Evolutionary conservation across 2,888 invertebrate genomes (phyloP).

Genomic region (Sympetrum striolatum): DNA sequence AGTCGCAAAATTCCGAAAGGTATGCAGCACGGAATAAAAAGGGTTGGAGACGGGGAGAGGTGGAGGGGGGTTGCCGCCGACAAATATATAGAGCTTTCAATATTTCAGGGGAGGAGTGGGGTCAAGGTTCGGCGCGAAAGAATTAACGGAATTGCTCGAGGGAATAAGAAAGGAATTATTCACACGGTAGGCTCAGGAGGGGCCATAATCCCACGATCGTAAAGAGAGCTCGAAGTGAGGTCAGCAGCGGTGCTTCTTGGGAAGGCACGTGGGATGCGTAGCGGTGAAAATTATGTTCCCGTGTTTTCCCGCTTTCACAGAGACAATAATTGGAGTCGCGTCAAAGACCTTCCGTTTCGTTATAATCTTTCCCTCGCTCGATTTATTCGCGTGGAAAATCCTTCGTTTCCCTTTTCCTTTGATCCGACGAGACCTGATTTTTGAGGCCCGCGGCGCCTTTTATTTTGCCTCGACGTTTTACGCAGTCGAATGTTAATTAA

Average conservation of each 20-base stretch:
- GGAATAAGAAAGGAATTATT: slow-evolving; percentile 8
- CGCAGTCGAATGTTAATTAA: background rate
- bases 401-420: background rate
- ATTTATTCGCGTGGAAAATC: background rate
- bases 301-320: background rate
- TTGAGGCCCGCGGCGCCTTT: background rate
- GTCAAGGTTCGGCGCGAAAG: slow-evolving; percentile 5
- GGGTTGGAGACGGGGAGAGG: background rate
- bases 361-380: background rate
- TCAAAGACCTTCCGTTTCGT: background rate
- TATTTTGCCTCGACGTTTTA: background rate
- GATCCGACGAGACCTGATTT: background rate
- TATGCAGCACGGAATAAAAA: background rate
- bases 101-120: background rate
- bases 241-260: background rate
- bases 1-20: background rate
- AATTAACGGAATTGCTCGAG: slow-evolving; percentile 25
- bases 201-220: slow-evolving; percentile 19
- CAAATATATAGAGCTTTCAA: background rate
- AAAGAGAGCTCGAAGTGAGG: background rate
- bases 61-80: background rate
- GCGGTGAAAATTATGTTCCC: background rate
- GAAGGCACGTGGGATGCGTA: background rate
- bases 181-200: slow-evolving; percentile 7
- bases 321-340: background rate